These are phyloP conservation scores for Tragelaphus scriptus DNA, from an alignment of 2,113 vertebrate species.

Conservation along the genomic window DNA sequence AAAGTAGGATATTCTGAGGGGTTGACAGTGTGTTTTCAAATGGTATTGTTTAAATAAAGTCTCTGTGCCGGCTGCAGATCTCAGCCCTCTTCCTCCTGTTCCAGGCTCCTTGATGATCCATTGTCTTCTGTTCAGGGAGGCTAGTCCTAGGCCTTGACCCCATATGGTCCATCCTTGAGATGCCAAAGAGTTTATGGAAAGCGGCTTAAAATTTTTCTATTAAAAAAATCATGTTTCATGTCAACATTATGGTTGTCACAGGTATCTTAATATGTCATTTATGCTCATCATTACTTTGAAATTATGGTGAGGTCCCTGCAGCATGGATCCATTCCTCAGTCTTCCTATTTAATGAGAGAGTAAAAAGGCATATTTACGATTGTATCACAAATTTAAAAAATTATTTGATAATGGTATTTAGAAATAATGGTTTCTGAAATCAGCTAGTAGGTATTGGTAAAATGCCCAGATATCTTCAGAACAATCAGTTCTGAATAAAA, in stretches of 20 bases:
- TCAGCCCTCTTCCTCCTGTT: neutral
- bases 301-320: neutral
- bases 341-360: neutral
- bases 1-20: neutral
- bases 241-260: neutral
- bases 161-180: neutral
- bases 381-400: neutral
- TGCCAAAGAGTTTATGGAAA: neutral
- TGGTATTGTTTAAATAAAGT: neutral
- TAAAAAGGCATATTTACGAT: neutral
- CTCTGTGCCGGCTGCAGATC: neutral
- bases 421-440: neutral
- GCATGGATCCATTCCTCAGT: neutral
- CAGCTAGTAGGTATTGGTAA: neutral
- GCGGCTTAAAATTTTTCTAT: neutral
- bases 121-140: neutral
- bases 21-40: neutral
- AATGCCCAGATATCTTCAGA: neutral
- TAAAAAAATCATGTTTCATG: neutral
- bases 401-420: neutral
- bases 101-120: neutral
- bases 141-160: neutral
- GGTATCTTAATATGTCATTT: neutral
- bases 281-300: neutral
- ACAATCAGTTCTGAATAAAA: slow-evolving; percentile 14